Evolutionary conservation across 2,797 vertebrate genomes (phyloP), one percentile per base, ranked within the genome.

Genomic region (Prunella strophiata): DNA sequence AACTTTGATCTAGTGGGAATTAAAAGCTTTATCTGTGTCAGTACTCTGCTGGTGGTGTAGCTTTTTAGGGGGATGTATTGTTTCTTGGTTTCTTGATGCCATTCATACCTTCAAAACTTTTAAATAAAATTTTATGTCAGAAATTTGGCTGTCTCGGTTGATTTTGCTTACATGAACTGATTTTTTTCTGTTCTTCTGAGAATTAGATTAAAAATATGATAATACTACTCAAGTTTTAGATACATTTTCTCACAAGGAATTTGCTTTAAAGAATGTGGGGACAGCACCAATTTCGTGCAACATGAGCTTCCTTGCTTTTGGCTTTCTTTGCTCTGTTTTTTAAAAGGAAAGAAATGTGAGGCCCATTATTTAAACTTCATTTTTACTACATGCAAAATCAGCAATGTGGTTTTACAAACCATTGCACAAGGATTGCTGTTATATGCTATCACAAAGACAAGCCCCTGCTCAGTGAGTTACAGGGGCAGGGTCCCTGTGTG

Each of bases 201-300:
- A 18, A 17, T 57, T 30, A 68, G 6, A 13, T 40, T 78, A 58
- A 84, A 88, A 86, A 38, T 26, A 77, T 2, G 11, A 8, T 43
- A 43, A 47, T 8, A 1, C 13, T 21, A 11, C 18, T 63, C 7
- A 23, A 42, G 12, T 42, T 88, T 42, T 51, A 78, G 15, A 16
- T 72, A 5, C 0, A 1, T 34, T 78, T 92, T 86, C 29, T 66
- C 32, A 12, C 0, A 2, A 43, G 54, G 6, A 21, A 23, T 58
- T 83, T 73, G 7, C 79, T 87, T 78, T 74, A 58, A 72, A 63
- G 38, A 55, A 22, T 8, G 8, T 1, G 1, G 7, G 22, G 27
- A 15, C 36, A 43, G 30, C 16, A 50, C 9, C 8, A 5, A 13
- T 66, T 88, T 83, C 1, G 1, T 63, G 36, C 16, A 43, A 9